Percentiles rank a stretch among this genome's conserved stretches.
Evolutionary conservation across 2,113 vertebrate genomes (phyloP).

Genomic region (Corvus cornix): DNA sequence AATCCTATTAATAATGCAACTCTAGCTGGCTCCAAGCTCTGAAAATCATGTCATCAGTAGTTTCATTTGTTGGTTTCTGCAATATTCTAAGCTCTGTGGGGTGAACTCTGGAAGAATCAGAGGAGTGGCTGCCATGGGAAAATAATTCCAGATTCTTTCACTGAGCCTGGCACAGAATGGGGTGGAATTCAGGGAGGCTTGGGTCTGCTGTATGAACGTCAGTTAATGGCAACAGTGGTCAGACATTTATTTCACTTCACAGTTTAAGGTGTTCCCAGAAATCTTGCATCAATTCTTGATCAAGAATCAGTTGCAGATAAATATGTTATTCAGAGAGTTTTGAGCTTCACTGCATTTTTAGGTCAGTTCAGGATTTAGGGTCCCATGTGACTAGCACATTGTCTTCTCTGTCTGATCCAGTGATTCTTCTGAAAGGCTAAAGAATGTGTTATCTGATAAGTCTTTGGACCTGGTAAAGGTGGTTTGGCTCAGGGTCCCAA

Average conservation of each 20-base stretch:
- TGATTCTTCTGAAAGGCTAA: slow-evolving; percentile 61
- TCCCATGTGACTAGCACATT: slow-evolving; percentile 47
- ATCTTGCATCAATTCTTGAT: not conserved
- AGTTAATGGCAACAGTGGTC: not conserved
- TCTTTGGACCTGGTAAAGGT: slow-evolving; percentile 8
- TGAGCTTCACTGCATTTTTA: slow-evolving; percentile 56
- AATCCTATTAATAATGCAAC: slow-evolving; percentile 18
- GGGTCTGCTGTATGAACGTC: not conserved
- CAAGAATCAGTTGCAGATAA: slow-evolving; percentile 15
- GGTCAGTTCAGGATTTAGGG: slow-evolving; percentile 54
- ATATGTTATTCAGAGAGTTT: slow-evolving; percentile 28
- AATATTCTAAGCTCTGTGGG: not conserved
- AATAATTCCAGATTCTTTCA: not conserved
- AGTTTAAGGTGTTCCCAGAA: slow-evolving; percentile 8
- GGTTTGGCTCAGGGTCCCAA: slow-evolving; percentile 23
- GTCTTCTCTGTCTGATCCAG: slow-evolving; percentile 55
- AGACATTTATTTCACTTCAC: not conserved
- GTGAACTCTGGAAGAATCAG: not conserved
- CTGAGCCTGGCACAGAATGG: not conserved
- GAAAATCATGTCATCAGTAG: not conserved
- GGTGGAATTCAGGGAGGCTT: not conserved
- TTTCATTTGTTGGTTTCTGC: slow-evolving; percentile 9
- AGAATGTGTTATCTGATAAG: slow-evolving; percentile 61
- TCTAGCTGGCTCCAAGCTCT: not conserved
- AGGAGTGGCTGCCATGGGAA: not conserved